Base-by-base conservation (phyloP, 2,888 invertebrate genomes). In the Melinaea marsaeus region DNA sequence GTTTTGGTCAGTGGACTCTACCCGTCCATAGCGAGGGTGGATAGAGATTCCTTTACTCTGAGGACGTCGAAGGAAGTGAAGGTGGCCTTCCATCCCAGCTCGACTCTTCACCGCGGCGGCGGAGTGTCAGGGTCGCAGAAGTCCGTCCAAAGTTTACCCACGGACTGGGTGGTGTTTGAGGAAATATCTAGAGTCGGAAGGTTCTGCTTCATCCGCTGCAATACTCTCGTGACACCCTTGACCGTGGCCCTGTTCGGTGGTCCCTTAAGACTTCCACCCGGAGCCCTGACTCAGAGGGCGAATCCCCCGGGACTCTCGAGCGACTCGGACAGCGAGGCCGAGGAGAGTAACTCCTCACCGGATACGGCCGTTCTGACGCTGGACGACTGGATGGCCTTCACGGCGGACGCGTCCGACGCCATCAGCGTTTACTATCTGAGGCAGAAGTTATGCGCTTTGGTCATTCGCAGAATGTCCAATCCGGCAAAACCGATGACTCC, bases 1-100 rank as follows among this genome's bases (percentile, higher is more conserved):
- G 96, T 97, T 2, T 88, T 99, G 45, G 94, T 95, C 35, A 95
- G 96, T 3, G 98, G 99, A 0, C 91, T 96, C 65, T 99, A 98
- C 85, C 99, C 99, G 0, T 96, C 97, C 73, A 84, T 99, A 55
- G 95, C 96, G 22, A 92, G 94, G 32, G 93, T 95, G 1, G 95
- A 95, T 78, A 85, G 94, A 13, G 92, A 93, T 33, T 91, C 92
- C 35, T 81, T 86, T 13, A 91, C 92, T 2, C 79, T 96, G 11
- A 86, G 94, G 22, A 94, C 95, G 5, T 93, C 93, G 75, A 94
- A 91, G 13, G 92, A 93, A 68, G 86, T 88, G 0, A 84, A 85
- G 22, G 85, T 93, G 1, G 88, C 90, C 0, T 83, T 93, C 70
- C 92, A 93, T 56, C 91, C 93, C 0, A 92, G 90, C 88, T 97